Percentiles rank a stretch among this genome's conserved stretches.
Evolutionary conservation across 2,888 invertebrate genomes (phyloP).

Genomic region (Gymnoscelis rufifasciata): DNA sequence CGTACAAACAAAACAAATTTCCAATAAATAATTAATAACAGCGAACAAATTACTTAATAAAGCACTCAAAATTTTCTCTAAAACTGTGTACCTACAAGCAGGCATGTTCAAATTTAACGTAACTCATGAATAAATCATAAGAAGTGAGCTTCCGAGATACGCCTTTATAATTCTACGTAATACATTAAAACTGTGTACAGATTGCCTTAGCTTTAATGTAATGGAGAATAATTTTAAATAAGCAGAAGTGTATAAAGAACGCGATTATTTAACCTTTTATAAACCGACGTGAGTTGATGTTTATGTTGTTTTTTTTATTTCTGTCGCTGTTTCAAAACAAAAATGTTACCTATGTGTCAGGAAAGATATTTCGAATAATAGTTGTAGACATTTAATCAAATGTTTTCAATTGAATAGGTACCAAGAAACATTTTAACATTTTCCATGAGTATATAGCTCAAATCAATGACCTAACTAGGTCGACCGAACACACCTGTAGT

Average conservation of each 20-base stretch:
- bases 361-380: no score
- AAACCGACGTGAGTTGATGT: no score
- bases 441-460: no score
- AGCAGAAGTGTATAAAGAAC: slow-evolving; percentile 4
- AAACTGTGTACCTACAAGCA: slow-evolving; percentile 48
- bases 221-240: slow-evolving; percentile 31
- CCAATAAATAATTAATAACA: slow-evolving; percentile 33
- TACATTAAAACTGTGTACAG: slow-evolving; percentile 77
- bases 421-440: no score
- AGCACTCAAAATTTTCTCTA: slow-evolving; percentile 56
- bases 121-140: slow-evolving; percentile 79
- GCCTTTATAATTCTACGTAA: slow-evolving; percentile 78
- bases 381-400: no score
- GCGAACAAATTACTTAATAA: slow-evolving; percentile 63
- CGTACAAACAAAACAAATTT: slow-evolving; percentile 24
- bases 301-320: no score
- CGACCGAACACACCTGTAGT: no score
- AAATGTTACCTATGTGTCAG: no score
- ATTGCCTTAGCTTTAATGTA: slow-evolving; percentile 75
- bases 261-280: slow-evolving; percentile 4
- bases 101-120: slow-evolving; percentile 73
- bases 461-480: no score
- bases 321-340: no score
- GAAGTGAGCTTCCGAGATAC: slow-evolving; percentile 64
- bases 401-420: no score